These are phyloP conservation scores for Heliconius hermathena DNA, from an alignment of 1,140 invertebrate species.

Conservation along the genomic window DNA sequence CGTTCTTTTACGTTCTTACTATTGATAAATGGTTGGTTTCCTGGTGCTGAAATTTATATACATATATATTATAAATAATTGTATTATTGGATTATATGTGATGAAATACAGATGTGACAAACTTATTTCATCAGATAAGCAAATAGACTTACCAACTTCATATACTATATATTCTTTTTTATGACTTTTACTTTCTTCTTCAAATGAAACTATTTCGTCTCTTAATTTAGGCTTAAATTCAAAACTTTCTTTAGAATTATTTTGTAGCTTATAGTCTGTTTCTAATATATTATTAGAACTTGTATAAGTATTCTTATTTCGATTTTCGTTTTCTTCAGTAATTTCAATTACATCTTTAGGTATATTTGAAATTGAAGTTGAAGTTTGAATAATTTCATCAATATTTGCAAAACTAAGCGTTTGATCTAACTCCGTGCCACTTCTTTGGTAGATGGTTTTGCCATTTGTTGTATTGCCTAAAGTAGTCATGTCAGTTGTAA, in stretches of 20 bases:
- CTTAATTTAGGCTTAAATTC: background rate
- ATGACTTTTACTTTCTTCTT: background rate
- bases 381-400: background rate
- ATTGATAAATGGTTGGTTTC: slow-evolving; percentile 40
- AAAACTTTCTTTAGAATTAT: background rate
- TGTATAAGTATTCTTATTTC: background rate
- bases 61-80: too few species aligned
- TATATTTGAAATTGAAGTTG: background rate
- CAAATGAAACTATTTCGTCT: background rate
- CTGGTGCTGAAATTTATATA: slow-evolving; percentile 40
- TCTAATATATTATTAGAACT: background rate
- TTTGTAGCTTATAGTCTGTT: background rate
- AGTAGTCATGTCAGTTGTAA: background rate
- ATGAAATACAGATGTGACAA: background rate
- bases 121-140: background rate
- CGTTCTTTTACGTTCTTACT: background rate
- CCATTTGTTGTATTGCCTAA: background rate
- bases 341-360: background rate
- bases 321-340: background rate
- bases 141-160: slow-evolving; percentile 57
- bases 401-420: background rate
- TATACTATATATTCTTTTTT: slow-evolving; percentile 43
- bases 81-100: too few species aligned
- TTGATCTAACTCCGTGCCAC: background rate
- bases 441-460: background rate